phyloP scores from a whole-genome alignment of 1,140 invertebrate genomes.

The Lordiphosa clarofinis region DNA sequence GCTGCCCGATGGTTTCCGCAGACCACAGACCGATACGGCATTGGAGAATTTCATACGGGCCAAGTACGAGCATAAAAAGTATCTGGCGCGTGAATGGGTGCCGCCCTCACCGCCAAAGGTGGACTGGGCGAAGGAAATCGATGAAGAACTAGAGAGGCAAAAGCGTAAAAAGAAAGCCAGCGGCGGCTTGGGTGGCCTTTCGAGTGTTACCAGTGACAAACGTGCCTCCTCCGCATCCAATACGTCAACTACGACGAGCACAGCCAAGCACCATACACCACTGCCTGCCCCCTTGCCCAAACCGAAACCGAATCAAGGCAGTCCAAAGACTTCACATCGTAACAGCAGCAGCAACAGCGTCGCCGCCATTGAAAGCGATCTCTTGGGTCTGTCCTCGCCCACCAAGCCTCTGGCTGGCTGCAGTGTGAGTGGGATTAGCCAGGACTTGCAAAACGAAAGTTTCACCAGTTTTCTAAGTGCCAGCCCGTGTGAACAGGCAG shows the following conservation, averaged over 20 bases:
- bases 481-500: constrained; percentile 78
- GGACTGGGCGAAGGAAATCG: constrained; percentile 90
- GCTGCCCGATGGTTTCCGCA: constrained; percentile 94
- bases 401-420: constrained; percentile 65
- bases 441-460: constrained; percentile 86
- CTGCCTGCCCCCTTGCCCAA: constrained; percentile 80
- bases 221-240: constrained; percentile 23
- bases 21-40: constrained; percentile 96
- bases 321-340: constrained; percentile 85
- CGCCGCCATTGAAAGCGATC: constrained; percentile 76
- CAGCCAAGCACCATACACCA: constrained; percentile 50
- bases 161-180: constrained; percentile 87
- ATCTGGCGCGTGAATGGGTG: constrained; percentile 98
- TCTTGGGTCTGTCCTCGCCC: constrained; percentile 80
- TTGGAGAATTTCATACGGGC: constrained; percentile 97
- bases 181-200: constrained; percentile 50
- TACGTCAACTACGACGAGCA: constrained; percentile 17
- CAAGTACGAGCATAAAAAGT: constrained; percentile 99
- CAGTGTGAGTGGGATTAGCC: constrained; percentile 33
- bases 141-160: constrained; percentile 90
- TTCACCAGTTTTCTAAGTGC: constrained; percentile 90
- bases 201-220: constrained; percentile 59
- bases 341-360: constrained; percentile 80
- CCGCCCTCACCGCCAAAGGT: constrained; percentile 91
- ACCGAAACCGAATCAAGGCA: constrained; percentile 79